A percentile compares a stretch with the other conserved stretches of the same genome.
Conservation (phyloP, 2,113 vertebrate genomes). For the Aphelocoma coerulescens region DNA sequence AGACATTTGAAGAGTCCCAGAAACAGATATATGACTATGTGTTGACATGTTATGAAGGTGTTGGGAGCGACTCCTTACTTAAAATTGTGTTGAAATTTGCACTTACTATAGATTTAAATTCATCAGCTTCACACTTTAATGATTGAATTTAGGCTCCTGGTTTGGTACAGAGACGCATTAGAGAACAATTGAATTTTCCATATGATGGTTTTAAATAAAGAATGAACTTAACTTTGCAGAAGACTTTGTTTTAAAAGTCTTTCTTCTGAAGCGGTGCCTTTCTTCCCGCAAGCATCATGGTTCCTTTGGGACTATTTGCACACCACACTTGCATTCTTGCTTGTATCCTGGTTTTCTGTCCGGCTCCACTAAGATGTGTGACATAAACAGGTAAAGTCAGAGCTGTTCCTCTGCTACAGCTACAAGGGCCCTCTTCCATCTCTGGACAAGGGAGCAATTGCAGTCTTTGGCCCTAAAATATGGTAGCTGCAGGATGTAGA, state of each 20-base stretch:
- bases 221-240: neutral
- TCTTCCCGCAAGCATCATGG: neutral
- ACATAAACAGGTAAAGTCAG: neutral
- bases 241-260: neutral
- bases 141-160: slow-evolving; percentile 34
- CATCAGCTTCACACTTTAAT: slow-evolving; percentile 56
- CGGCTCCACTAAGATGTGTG: neutral
- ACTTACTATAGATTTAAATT: slow-evolving; percentile 62
- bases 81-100: slow-evolving; percentile 63
- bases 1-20: slow-evolving; percentile 64
- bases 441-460: neutral
- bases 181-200: slow-evolving; percentile 54
- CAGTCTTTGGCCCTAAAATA: neutral
- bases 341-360: neutral
- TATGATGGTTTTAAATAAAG: slow-evolving; percentile 3
- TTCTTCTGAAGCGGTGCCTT: neutral
- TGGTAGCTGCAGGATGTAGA: neutral
- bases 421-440: neutral
- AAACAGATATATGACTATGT: slow-evolving; percentile 66
- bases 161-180: neutral
- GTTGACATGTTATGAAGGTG: slow-evolving; percentile 68
- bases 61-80: slow-evolving; percentile 57
- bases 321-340: fast-evolving
- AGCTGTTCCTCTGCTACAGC: neutral
- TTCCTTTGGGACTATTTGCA: neutral